Percentiles rank a stretch among this genome's conserved stretches.
phyloP scores from a whole-genome alignment of 1,140 invertebrate species.

The Parasteatoda tepidariorum region DNA sequence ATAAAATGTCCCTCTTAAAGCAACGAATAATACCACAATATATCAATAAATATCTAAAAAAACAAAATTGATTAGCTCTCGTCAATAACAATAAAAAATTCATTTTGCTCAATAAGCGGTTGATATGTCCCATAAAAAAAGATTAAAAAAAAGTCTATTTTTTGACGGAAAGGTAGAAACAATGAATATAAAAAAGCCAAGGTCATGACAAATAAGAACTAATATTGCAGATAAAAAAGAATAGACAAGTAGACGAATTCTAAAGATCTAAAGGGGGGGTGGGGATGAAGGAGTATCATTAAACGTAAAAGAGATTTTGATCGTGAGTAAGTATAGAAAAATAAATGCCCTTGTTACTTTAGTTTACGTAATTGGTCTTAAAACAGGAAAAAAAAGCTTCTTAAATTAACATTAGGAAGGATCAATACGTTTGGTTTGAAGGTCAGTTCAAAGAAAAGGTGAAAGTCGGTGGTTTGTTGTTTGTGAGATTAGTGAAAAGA shows the following conservation, averaged over 20 bases:
- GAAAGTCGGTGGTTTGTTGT: conserved; percentile 27
- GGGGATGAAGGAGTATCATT: conserved; percentile 22
- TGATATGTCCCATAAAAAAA: conserved; percentile 36
- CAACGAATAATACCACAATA: conserved; percentile 2
- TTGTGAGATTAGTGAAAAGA: conserved; percentile 22
- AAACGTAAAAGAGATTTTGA: conserved; percentile 37
- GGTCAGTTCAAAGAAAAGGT: conserved; percentile 52
- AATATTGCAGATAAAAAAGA: no score
- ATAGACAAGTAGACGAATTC: no score
- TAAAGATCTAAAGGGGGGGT: no score
- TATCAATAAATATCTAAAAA: neutral
- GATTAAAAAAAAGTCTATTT: conserved; percentile 36
- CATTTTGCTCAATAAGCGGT: conserved; percentile 45
- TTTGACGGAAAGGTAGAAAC: conserved; percentile 3
- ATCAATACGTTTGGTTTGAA: conserved; percentile 21
- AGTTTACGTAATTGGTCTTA: conserved; percentile 50
- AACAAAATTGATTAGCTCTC: conserved; percentile 6
- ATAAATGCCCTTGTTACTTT: conserved; percentile 54
- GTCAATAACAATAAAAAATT: conserved; percentile 38
- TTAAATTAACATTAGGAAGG: neutral
- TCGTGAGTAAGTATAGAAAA: conserved; percentile 47
- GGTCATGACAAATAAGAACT: conserved; percentile 6
- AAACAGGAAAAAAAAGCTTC: conserved; percentile 20
- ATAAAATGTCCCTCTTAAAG: neutral
- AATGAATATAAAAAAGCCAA: conserved; percentile 27